Percentiles rank a stretch among this genome's conserved stretches.
Conservation (phyloP, 1,140 invertebrate genomes). For the Panagrolaimus sp. region DNA sequence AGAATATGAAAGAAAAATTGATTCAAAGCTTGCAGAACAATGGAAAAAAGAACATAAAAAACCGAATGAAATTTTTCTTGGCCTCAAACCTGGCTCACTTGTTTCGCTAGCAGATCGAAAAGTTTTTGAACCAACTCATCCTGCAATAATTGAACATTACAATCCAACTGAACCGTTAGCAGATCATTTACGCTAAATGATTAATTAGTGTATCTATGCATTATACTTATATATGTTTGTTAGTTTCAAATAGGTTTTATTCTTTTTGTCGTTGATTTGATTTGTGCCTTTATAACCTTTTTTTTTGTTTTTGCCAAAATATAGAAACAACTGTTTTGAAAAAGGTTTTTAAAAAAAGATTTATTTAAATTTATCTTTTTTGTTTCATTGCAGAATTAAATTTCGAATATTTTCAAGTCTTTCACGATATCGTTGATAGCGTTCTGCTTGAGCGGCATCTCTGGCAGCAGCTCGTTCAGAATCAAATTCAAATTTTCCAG, state of each 20-base stretch:
- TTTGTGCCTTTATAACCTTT: neutral
- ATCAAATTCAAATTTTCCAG: neutral
- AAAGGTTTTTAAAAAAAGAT: neutral
- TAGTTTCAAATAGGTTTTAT: neutral
- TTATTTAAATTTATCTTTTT: neutral
- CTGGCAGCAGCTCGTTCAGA: neutral
- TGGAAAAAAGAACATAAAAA: slow-evolving; percentile 30
- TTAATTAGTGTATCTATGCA: neutral
- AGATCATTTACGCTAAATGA: slow-evolving; percentile 28
- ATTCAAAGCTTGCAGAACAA: neutral
- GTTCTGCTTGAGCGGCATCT: neutral
- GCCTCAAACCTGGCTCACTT: slow-evolving; percentile 43
- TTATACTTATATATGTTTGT: neutral
- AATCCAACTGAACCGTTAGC: slow-evolving; percentile 25
- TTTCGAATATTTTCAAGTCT: neutral
- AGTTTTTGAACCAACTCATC: slow-evolving; percentile 50
- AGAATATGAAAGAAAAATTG: slow-evolving; percentile 29
- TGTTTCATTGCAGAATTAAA: neutral
- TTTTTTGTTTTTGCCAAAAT: neutral
- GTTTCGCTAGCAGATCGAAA: slow-evolving; percentile 49
- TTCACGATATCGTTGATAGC: neutral
- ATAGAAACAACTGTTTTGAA: neutral
- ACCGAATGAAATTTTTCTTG: slow-evolving; percentile 45
- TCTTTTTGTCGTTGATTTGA: neutral
- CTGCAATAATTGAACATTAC: slow-evolving; percentile 34